Evolutionary conservation across 1,140 invertebrate genomes (phyloP).

Genomic region (Helicoverpa zea): DNA sequence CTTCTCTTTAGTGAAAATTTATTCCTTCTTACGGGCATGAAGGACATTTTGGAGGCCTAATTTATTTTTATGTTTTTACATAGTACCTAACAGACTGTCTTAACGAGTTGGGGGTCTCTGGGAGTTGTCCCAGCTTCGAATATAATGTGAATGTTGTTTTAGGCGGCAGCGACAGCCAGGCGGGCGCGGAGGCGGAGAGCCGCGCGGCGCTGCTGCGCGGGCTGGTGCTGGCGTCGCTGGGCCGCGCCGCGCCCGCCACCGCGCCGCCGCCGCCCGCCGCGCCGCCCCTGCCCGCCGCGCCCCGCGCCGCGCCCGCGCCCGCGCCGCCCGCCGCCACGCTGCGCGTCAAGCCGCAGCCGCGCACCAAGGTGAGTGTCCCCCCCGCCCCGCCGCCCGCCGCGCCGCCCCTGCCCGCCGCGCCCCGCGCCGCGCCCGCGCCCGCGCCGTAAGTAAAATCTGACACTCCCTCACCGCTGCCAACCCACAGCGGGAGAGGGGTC

Average conservation of each 20-base stretch:
- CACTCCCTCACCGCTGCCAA: slow-evolving; percentile 57
- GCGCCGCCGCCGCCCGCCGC: slow-evolving; percentile 59
- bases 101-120: too few relatives aligned
- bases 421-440: slow-evolving; percentile 48
- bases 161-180: slow-evolving; percentile 59
- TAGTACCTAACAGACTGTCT: too few relatives aligned
- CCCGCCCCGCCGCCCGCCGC: slow-evolving; percentile 58
- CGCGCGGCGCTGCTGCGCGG: slow-evolving; percentile 76
- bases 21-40: too few relatives aligned
- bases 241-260: slow-evolving; percentile 59
- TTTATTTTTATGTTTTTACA: too few relatives aligned
- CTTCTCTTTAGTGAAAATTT: too few relatives aligned
- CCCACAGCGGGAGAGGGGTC: too few relatives aligned
- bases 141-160: neutral
- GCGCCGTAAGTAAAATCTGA: too few relatives aligned
- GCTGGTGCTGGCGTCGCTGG: slow-evolving; percentile 77
- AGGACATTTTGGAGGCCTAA: too few relatives aligned
- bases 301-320: slow-evolving; percentile 48
- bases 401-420: slow-evolving; percentile 57
- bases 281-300: slow-evolving; percentile 57
- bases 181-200: slow-evolving; percentile 66
- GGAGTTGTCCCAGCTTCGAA: too few relatives aligned
- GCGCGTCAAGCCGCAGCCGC: slow-evolving; percentile 73
- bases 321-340: slow-evolving; percentile 58
- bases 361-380: slow-evolving; percentile 67